Conservation (phyloP, 2,113 vertebrate genomes). For the Rallus limicola region DNA sequence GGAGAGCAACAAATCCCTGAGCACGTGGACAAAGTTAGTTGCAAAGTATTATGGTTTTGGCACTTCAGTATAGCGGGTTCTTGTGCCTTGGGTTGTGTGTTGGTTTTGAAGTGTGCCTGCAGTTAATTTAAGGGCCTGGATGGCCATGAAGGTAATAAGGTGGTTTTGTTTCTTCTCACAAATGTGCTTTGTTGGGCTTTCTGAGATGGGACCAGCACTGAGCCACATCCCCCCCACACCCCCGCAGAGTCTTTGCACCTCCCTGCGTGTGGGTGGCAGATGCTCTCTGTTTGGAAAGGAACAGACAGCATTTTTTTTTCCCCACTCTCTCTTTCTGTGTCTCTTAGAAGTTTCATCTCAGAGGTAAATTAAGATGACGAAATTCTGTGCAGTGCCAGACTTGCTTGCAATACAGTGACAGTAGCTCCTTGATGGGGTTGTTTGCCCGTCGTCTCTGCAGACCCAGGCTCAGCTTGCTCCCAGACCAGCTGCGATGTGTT, state of each 20-base stretch:
- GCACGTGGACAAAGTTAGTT: neutral
- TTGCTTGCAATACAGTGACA: neutral
- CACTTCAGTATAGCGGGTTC: too few relatives aligned
- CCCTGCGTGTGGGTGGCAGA: neutral
- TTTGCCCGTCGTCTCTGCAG: neutral
- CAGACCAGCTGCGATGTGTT: fast-evolving
- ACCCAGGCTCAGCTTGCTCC: neutral
- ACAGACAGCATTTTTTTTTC: neutral
- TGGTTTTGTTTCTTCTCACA: neutral
- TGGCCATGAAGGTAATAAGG: neutral
- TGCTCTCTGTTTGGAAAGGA: neutral
- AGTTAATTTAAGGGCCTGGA: neutral
- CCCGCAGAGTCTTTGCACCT: neutral
- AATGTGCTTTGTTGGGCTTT: neutral
- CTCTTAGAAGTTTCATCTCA: neutral
- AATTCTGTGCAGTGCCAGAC: neutral
- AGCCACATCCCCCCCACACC: too few relatives aligned
- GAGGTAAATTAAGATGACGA: neutral
- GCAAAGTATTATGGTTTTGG: neutral
- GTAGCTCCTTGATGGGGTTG: fast-evolving
- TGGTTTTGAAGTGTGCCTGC: neutral
- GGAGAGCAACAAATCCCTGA: neutral
- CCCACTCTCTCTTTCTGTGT: neutral
- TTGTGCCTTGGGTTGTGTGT: neutral
- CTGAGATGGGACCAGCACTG: neutral